Base-by-base conservation (phyloP, 2,113 vertebrate species). In the Albula goreensis region DNA sequence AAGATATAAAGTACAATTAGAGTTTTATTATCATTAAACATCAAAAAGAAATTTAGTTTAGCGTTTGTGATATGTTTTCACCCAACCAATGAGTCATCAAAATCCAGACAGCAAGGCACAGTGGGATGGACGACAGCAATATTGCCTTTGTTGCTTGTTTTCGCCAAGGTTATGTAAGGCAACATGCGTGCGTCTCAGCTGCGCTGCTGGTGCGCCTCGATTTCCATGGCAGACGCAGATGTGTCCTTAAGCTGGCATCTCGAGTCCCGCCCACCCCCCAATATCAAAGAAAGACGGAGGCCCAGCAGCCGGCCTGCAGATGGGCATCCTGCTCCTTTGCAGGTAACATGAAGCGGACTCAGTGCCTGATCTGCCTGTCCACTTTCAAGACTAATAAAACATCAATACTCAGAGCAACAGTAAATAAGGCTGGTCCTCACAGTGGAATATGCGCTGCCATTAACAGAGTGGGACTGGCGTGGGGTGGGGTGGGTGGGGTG, bases 371-470 rank as follows among this genome's bases (percentile, higher is more conserved):
- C 8, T 19, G 22, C 31, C 8, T 31, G n/a, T 74, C 70, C 25
- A 25, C 70, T 74, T 74, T 31, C 0, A 74, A 31, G n/a, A 25
- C 70, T n/a, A 74, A 74, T 74, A 74, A 74, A 74, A 70, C 63
- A 70, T 70, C 63, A 70, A 31, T 31, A 74, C 70, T 74, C 70
- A 2, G 70, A 4, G 1, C 70, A 25, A 10, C n/a, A 74, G 70
- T 74, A n/a, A 2, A 8, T 5, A 31, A 74, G 22, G n/a, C 70
- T 74, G n/a, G 70, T 74, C 70, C 70, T 22, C 70, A 74, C 70
- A 31, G 70, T 74, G 70, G n/a, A 31, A 22, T 8, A 80, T 49
- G 82, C 70, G 82, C 57, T 83, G 49, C 50, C 50, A 83, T 66
- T 70, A 70, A 51, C 70, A 51, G 70, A 51, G 7, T 70, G 70